Conservation (phyloP, 2,113 vertebrate species). For the Sphyrna mokarran region DNA sequence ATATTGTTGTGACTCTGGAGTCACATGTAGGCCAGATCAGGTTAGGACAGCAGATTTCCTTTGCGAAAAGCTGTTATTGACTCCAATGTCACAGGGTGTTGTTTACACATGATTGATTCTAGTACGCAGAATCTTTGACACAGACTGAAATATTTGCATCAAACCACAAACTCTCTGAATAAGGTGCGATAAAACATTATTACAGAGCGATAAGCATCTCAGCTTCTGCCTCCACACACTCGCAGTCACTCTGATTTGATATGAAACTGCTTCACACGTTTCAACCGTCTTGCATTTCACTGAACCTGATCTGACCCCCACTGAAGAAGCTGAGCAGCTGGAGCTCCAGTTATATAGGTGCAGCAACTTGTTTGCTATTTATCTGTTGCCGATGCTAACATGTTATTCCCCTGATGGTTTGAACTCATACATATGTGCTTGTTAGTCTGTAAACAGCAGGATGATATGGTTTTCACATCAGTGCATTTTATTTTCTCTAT, state of each 20-base stretch:
- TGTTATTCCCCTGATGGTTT: neutral
- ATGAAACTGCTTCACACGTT: neutral
- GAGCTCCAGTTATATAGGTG: neutral
- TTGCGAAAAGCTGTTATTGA: neutral
- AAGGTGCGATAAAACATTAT: neutral
- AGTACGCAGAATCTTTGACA: neutral
- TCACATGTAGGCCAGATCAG: no score
- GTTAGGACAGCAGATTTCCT: no score
- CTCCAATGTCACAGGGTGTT: neutral
- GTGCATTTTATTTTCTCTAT: neutral
- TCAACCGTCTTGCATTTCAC: neutral
- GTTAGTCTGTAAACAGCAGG: slow-evolving; percentile 3
- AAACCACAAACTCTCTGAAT: neutral
- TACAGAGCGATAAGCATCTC: neutral
- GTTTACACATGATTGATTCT: neutral
- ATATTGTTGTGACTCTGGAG: no score
- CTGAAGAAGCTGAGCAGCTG: neutral
- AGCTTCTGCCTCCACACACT: neutral
- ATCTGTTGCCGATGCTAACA: neutral
- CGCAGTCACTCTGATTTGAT: neutral
- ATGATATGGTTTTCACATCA: neutral
- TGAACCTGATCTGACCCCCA: neutral
- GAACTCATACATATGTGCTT: neutral
- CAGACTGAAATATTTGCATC: slow-evolving; percentile 1
- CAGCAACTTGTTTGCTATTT: neutral